phyloP scores from a whole-genome alignment of 2,888 invertebrate species.

The Luffia ferchaultella region DNA sequence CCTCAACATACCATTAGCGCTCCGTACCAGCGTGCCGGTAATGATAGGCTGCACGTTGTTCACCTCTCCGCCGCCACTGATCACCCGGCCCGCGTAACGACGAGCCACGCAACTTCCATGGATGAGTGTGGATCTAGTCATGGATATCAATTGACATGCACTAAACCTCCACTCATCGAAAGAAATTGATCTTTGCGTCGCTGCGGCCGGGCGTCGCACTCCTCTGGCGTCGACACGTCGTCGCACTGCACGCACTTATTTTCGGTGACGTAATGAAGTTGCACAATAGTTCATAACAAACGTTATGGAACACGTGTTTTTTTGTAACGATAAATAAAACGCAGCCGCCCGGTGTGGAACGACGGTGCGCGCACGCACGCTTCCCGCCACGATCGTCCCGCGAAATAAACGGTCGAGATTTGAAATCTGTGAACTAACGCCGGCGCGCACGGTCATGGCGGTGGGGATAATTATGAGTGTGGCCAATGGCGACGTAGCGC shows the following conservation, averaged over 20 bases:
- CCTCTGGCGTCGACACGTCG: constrained; percentile 28
- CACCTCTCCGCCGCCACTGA: constrained; percentile 25
- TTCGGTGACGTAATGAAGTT: constrained; percentile 51
- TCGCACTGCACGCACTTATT: constrained; percentile 58
- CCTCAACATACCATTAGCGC: constrained; percentile 55
- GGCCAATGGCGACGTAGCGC: constrained; percentile 41
- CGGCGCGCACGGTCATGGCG: constrained; percentile 39
- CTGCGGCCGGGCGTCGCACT: constrained; percentile 16
- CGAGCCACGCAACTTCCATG: constrained; percentile 70
- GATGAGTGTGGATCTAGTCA: constrained; percentile 86
- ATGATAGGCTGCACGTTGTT: constrained; percentile 37
- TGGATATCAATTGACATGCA: constrained; percentile 71
- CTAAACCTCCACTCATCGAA: constrained; percentile 80
- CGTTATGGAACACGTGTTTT: constrained; percentile 50
- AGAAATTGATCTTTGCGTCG: constrained; percentile 59
- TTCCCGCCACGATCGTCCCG: constrained; percentile 42
- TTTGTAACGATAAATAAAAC: constrained; percentile 31
- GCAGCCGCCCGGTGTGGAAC: constrained; percentile 8
- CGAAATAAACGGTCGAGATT: constrained; percentile 67
- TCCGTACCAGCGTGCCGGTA: constrained; percentile 38
- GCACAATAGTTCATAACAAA: constrained; percentile 37
- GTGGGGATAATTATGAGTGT: constrained; percentile 25
- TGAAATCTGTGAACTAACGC: constrained; percentile 61
- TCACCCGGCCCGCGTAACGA: constrained; percentile 24
- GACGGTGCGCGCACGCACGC: constrained; percentile 33